Conservation (phyloP, 1,140 invertebrate genomes). For the Drosophila sucinea region DNA sequence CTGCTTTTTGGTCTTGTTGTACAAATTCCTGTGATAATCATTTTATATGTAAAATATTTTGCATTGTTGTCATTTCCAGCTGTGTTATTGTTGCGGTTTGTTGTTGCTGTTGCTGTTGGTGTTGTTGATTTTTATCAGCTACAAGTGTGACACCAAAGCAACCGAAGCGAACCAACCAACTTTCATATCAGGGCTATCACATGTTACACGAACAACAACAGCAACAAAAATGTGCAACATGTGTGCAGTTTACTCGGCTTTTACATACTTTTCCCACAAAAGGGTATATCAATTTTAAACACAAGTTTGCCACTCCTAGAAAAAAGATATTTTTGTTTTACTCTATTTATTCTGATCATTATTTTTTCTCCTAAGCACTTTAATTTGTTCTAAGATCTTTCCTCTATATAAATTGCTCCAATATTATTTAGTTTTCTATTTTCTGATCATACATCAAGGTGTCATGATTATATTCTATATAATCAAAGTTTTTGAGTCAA, state of each 20-base stretch:
- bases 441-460: too few species aligned
- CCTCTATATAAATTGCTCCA: too few species aligned
- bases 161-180: slow-evolving; percentile 18
- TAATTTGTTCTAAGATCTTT: too few species aligned
- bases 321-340: too few species aligned
- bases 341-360: too few species aligned
- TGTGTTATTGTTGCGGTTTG: slow-evolving; percentile 50
- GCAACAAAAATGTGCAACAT: slow-evolving; percentile 35
- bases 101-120: slow-evolving; percentile 17
- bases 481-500: too few species aligned
- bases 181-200: slow-evolving; percentile 34
- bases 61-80: slow-evolving; percentile 45
- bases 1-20: slow-evolving; percentile 2
- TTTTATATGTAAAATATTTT: slow-evolving; percentile 37
- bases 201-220: slow-evolving; percentile 33
- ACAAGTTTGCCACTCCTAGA: background rate
- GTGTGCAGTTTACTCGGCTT: slow-evolving; percentile 1
- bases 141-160: slow-evolving; percentile 30
- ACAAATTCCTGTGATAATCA: slow-evolving; percentile 38
- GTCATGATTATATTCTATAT: too few species aligned
- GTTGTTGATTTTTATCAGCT: slow-evolving; percentile 53
- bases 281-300: background rate
- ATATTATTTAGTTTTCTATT: too few species aligned
- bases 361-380: too few species aligned
- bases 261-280: background rate